Percentiles rank a stretch among this genome's conserved stretches.
Evolutionary conservation across 1,140 invertebrate species (phyloP).

Genomic region (Lamellibrachia luymesi): DNA sequence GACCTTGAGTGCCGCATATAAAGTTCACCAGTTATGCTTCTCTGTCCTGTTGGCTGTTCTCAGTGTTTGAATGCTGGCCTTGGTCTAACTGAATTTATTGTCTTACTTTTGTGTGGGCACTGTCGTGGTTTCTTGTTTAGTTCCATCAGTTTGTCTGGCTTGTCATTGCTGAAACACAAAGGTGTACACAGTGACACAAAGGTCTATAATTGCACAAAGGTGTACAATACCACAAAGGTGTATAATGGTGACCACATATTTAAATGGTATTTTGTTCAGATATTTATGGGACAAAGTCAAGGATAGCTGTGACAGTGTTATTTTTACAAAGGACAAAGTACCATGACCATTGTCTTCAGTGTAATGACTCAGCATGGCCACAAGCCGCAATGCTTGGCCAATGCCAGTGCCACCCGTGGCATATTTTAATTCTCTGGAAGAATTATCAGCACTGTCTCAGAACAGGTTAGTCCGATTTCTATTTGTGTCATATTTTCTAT

Average conservation of each 20-base stretch:
- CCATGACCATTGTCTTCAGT: not conserved
- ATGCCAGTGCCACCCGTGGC: not conserved
- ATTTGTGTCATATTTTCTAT: not conserved
- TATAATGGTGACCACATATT: too few relatives aligned
- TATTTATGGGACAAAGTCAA: not conserved
- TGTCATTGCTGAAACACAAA: too few relatives aligned
- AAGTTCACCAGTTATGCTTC: not conserved
- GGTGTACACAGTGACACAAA: too few relatives aligned
- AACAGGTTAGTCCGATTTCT: too few relatives aligned
- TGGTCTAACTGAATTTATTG: not conserved
- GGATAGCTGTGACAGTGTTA: not conserved
- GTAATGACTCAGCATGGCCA: not conserved
- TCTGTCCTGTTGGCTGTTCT: not conserved
- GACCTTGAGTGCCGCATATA: not conserved
- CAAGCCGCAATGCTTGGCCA: not conserved
- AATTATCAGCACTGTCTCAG: not conserved
- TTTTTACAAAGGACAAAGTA: not conserved
- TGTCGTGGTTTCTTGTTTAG: not conserved
- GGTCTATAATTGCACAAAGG: too few relatives aligned
- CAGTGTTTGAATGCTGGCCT: not conserved
- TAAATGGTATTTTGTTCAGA: not conserved
- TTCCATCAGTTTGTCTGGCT: too few relatives aligned
- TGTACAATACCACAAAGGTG: too few relatives aligned
- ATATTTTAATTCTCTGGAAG: not conserved
- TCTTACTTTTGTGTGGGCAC: not conserved